Base-by-base conservation (phyloP, 2,888 invertebrate species). In the Leptopilina myrica region DNA sequence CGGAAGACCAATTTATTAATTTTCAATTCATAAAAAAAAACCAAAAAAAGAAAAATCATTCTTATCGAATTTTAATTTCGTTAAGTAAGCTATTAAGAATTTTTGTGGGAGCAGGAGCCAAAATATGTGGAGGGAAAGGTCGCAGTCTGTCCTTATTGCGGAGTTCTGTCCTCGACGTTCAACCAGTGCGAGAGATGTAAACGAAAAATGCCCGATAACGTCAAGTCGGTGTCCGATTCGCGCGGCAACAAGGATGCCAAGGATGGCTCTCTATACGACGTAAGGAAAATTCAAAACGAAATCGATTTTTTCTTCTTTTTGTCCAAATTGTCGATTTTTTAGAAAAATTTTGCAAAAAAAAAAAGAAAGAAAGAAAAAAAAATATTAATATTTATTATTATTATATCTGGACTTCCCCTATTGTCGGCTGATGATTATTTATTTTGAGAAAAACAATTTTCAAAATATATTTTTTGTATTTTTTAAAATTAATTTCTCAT, bases 71-170 rank as follows among this genome's bases (percentile, higher is more conserved):
- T 46, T 3, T n/a, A 43, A 43, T 43, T 43, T 43, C 43, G 66
- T 11, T 11, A n/a, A 33, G 80, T 76, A 14, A 43, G 69, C 11
- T 7, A 26, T 56, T 73, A 56, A 56, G 56, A 56, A 73, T 85
- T 85, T 82, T 76, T 85, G 43, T 84, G 81, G 69, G 79, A 84
- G 56, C 86, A 81, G 84, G 64, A 69, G 64, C 84, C 84, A 20
- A 84, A 77, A 75, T 86, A 80, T 81, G 80, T 91, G 81, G 89
- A 82, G 64, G 96, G 96, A 76, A 95, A 94, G 93, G 92, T 95
- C 84, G 96, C 96, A 8, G 94, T 97, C 1, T 98, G 98, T 91
- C 94, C 94, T 83, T 93, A 94, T 84, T 98, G 98, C 91, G 97
- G 97, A 20, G 95, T 95, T 88, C 94, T 95, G 67, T 96, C 97